Evolutionary conservation across 2,888 invertebrate species (phyloP), one percentile per base, ranked within the genome.

Genomic region (Hypercompe scribonia): DNA sequence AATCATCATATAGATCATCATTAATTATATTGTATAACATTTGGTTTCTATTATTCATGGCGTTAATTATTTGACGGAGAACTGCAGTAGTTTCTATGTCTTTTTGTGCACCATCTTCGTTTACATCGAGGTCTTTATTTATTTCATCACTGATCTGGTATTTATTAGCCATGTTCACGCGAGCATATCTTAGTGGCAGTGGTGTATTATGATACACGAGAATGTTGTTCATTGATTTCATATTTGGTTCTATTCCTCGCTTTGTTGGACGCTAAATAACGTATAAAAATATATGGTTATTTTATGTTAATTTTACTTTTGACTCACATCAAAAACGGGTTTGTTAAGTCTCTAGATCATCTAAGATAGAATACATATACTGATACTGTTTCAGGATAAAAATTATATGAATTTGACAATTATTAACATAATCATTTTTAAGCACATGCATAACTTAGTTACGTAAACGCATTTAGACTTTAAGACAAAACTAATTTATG

Each of bases 1-100:
- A 36, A 31, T 69, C 58, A 28, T 69, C 61, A 28, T 69, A 61
- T 18, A 69, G 4, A 7, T 69, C 68, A 15, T 69, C 10, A 31
- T 69, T 58, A 0, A 69, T 39, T 31, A 39, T 39, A 31, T 69
- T 39, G 2, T 21, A 24, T 2, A 69, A 11, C 21, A 24, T 42
- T 1, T 24, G 31, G 4, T 69, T 28, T 31, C 28, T 28, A 13
- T 68, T 36, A n/a, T 54, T 24, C 5, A n/a, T 8, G 36, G 10
- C 31, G 10, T 66, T 31, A 8, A 50, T 50, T 50, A 50, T 50
- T 50, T 50, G 24, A n/a, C 11, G 34, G 18, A 68, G 54, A 54
- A 36, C 13, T 15, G 2, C 13, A 31, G 33, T 13, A 11, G 36
- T 18, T 13, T 58, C 18, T 54, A 2, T 10, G 8, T 54, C 54